Percentiles rank a stretch among this genome's conserved stretches.
Conservation (phyloP, 2,113 vertebrate species). For the Cyphomyrus plagiostoma region DNA sequence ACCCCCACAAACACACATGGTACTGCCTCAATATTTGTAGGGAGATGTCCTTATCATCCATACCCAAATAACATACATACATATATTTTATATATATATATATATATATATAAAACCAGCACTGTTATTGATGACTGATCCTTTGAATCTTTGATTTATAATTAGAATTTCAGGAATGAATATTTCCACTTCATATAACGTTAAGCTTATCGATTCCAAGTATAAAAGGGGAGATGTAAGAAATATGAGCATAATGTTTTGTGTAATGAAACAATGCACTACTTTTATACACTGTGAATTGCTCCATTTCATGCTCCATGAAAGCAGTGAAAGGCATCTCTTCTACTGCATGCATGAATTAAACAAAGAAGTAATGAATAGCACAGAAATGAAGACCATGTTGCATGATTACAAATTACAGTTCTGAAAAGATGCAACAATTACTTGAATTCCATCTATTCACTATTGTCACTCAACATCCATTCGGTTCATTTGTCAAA, state of each 20-base stretch:
- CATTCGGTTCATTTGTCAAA: not conserved
- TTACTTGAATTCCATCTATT: slow-evolving; percentile 1
- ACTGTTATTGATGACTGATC: not conserved
- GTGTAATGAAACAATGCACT: not conserved
- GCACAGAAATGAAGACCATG: not conserved
- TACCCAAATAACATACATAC: too few species aligned
- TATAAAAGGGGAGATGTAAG: not conserved
- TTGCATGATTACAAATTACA: not conserved
- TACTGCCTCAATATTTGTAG: too few species aligned
- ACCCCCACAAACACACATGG: too few species aligned
- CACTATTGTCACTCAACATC: not conserved
- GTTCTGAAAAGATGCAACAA: not conserved
- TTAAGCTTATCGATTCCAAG: not conserved
- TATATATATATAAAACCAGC: too few species aligned
- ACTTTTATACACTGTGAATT: not conserved
- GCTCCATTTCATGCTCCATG: not conserved
- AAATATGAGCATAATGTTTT: not conserved
- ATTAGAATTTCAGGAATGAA: not conserved
- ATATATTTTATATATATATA: too few species aligned
- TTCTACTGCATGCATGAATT: not conserved
- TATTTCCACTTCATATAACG: not conserved
- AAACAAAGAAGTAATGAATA: not conserved
- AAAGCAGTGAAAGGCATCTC: not conserved
- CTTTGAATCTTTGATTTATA: not conserved
- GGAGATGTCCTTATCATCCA: too few species aligned